Percentiles rank a stretch among this genome's conserved stretches.
Evolutionary conservation across 2,113 vertebrate genomes (phyloP).

Genomic region (Ginglymostoma cirratum): DNA sequence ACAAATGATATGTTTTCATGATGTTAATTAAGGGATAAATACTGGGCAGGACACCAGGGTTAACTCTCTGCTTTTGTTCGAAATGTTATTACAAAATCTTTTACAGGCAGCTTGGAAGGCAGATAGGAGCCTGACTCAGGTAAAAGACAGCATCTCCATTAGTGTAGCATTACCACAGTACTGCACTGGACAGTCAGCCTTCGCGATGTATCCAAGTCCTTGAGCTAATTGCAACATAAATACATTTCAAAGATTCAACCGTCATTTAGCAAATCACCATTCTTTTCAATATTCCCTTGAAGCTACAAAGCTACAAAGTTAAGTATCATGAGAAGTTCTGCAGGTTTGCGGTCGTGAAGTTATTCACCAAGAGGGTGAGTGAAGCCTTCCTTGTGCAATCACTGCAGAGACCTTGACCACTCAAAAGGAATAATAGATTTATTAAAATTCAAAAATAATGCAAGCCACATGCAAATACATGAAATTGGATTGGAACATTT

Average conservation of each 20-base stretch:
- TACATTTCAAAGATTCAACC: background rate
- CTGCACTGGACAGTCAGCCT: background rate
- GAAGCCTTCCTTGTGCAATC: constrained; percentile 4
- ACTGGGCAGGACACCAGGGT: background rate
- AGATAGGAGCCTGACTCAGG: background rate
- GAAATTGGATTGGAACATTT: constrained; percentile 7
- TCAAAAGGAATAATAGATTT: constrained; percentile 12
- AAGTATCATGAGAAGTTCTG: background rate
- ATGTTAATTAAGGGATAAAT: background rate
- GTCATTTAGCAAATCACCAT: background rate
- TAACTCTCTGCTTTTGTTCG: background rate
- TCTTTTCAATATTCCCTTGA: background rate
- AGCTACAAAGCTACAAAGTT: background rate
- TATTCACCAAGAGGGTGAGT: background rate
- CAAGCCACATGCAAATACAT: constrained; percentile 25
- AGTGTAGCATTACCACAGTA: background rate
- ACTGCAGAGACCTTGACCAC: background rate
- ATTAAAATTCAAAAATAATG: constrained; percentile 36
- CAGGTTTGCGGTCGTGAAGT: background rate
- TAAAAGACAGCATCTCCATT: background rate
- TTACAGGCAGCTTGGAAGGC: background rate
- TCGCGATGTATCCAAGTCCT: background rate
- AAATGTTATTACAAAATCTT: no score
- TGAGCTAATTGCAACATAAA: background rate
- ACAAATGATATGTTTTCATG: no score